Evolutionary conservation across 2,888 invertebrate genomes (phyloP).

Genomic region (Archips xylosteana): DNA sequence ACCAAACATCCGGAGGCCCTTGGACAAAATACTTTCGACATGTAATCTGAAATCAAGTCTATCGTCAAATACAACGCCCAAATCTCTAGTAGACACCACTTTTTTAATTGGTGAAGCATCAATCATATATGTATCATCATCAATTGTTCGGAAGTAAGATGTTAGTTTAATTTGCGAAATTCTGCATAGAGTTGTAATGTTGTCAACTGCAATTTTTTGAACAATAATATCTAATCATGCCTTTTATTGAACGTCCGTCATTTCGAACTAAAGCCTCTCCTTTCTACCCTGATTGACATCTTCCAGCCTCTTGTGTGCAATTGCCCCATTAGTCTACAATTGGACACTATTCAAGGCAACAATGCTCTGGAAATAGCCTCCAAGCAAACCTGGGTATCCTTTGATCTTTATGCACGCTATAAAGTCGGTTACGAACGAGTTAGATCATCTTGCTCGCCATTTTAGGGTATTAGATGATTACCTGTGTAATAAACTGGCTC

Average conservation of each 20-base stretch:
- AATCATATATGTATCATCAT: too few species aligned
- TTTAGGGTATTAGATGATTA: constrained; percentile 15
- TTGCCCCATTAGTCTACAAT: constrained; percentile 24
- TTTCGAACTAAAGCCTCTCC: constrained; percentile 12
- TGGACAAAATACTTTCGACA: too few species aligned
- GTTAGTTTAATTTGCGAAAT: too few species aligned
- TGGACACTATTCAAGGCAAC: constrained; percentile 21
- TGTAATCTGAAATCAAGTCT: too few species aligned
- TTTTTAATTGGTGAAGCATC: too few species aligned
- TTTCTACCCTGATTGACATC: constrained; percentile 15
- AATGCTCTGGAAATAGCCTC: constrained; percentile 30
- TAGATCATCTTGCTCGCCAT: constrained; percentile 20
- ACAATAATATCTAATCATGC: background rate
- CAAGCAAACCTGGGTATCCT: background rate
- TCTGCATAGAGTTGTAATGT: too few species aligned
- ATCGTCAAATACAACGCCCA: too few species aligned
- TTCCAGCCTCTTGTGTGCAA: constrained; percentile 18
- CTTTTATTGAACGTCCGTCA: constrained; percentile 9
- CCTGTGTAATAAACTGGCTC: constrained; percentile 11
- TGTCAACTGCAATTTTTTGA: too few species aligned
- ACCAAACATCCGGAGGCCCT: too few species aligned
- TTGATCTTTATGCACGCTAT: constrained; percentile 25
- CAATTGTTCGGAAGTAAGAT: too few species aligned
- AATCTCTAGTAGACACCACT: too few species aligned
- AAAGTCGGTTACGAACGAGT: constrained; percentile 13